These are phyloP conservation scores for Ennomos erosarius DNA, from an alignment of 2,888 invertebrate species.

Conservation along the genomic window DNA sequence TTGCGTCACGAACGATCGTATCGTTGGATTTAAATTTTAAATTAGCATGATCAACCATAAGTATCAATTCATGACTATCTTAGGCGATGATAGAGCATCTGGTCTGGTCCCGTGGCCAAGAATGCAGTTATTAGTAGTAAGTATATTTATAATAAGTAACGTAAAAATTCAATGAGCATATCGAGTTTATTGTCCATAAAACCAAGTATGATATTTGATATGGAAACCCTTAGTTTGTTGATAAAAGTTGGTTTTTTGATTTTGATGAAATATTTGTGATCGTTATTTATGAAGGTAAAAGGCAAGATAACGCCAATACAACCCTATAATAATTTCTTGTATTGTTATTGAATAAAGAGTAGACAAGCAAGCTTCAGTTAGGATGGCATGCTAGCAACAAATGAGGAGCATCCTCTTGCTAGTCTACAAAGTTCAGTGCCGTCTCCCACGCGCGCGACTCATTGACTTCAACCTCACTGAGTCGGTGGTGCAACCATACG, in stretches of 20 bases:
- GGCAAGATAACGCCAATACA: not conserved
- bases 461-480: constrained; percentile 66
- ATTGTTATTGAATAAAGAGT: constrained; percentile 2
- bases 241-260: not conserved
- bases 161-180: not conserved
- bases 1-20: constrained; percentile 45
- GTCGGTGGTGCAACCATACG: constrained; percentile 61
- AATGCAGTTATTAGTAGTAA: not conserved
- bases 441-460: constrained; percentile 66
- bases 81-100: constrained; percentile 16
- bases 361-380: not conserved
- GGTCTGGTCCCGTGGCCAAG: not conserved
- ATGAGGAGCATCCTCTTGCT: constrained; percentile 70
- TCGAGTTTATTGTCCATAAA: constrained; percentile 7
- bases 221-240: constrained; percentile 20
- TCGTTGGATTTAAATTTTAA: constrained; percentile 20
- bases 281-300: not conserved
- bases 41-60: constrained; percentile 7
- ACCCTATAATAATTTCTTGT: not conserved
- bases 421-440: constrained; percentile 72
- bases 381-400: constrained; percentile 57
- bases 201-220: constrained; percentile 21
- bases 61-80: constrained; percentile 9
- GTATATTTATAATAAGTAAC: too few relatives aligned
- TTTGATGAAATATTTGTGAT: not conserved